A percentile compares a stretch with the other conserved stretches of the same genome.
Evolutionary conservation across 2,888 invertebrate genomes (phyloP).

Genomic region (Nomada fucata): DNA sequence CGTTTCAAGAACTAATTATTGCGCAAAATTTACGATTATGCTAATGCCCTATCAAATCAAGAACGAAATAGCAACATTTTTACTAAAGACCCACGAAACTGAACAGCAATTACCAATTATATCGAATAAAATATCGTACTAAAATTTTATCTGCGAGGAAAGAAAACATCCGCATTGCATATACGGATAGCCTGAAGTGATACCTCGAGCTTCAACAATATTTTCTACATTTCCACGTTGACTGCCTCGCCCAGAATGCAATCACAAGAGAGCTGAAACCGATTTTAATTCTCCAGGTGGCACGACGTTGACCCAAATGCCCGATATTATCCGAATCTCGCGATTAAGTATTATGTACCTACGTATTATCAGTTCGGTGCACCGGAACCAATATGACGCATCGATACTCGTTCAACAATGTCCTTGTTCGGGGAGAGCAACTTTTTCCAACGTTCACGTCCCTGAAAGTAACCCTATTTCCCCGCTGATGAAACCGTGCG

Average conservation of each 20-base stretch:
- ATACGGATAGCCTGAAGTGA: too few relatives aligned
- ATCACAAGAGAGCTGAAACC: background rate
- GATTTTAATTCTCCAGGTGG: background rate
- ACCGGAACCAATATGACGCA: background rate
- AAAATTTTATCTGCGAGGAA: too few relatives aligned
- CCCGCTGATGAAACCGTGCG: too few relatives aligned
- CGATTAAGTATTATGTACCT: conserved; percentile 13
- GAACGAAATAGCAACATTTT: too few relatives aligned
- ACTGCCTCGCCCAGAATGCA: background rate
- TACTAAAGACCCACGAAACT: too few relatives aligned
- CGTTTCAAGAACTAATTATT: too few relatives aligned
- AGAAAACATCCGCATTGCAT: background rate
- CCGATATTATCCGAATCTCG: conserved; percentile 11
- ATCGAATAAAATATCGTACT: too few relatives aligned
- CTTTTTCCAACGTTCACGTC: background rate
- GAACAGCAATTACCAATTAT: too few relatives aligned
- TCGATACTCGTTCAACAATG: background rate
- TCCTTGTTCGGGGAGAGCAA: background rate
- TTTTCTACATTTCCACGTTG: background rate
- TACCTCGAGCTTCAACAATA: background rate
- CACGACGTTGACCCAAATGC: conserved; percentile 3
- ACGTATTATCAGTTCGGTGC: background rate
- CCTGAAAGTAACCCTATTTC: background rate
- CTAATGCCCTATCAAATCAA: too few relatives aligned
- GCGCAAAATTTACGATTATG: too few relatives aligned